phyloP scores from a whole-genome alignment of 2,888 invertebrate species.

The Sialis fuliginosa region DNA sequence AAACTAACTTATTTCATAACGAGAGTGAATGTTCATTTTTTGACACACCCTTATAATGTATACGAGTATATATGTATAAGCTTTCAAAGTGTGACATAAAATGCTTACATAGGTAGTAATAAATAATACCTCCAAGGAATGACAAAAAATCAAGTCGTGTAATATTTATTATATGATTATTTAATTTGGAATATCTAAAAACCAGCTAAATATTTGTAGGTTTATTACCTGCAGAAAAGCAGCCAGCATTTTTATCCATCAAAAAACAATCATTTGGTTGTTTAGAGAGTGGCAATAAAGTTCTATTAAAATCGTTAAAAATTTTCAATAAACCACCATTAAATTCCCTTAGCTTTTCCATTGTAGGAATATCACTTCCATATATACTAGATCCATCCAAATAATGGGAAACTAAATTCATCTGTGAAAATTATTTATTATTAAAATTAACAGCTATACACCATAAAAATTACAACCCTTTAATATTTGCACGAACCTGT shows the following conservation, averaged over 20 bases:
- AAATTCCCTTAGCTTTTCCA: conserved; percentile 36
- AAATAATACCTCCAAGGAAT: no score
- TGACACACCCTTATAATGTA: no score
- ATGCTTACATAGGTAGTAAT: no score
- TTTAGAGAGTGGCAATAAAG: conserved; percentile 43
- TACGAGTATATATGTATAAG: no score
- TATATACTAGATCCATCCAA: conserved; percentile 59
- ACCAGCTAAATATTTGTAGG: neutral
- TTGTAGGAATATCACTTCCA: conserved; percentile 42
- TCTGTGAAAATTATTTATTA: conserved; percentile 24
- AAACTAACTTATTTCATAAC: no score
- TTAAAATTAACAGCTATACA: neutral
- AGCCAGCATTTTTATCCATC: conserved; percentile 38
- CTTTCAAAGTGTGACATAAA: no score
- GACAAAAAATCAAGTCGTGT: no score
- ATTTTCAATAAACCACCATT: conserved; percentile 41
- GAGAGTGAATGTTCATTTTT: no score
- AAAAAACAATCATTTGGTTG: conserved; percentile 46
- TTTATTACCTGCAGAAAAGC: conserved; percentile 44
- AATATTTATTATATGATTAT: no score
- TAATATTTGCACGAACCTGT: conserved; percentile 30
- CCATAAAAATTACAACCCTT: conserved; percentile 2
- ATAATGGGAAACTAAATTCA: conserved; percentile 59
- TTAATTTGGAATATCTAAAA: neutral
- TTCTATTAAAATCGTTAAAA: conserved; percentile 45